Conservation (phyloP, 2,888 invertebrate species). For the Leucoptera coffeella region DNA sequence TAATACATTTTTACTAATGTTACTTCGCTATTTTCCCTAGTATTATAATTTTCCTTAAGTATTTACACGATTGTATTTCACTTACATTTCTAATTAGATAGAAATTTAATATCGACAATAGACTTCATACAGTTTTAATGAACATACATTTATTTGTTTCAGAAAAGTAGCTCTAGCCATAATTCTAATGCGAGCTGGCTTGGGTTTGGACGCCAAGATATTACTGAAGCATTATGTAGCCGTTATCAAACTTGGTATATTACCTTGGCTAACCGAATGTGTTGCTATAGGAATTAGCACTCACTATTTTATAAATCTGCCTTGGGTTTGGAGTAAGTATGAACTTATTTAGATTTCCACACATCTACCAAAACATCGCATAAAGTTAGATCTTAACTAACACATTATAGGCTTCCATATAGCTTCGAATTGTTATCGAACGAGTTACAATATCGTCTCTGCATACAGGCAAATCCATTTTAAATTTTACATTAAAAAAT, state of each 20-base stretch:
- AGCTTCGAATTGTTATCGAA: too few relatives aligned
- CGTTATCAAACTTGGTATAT: slow-evolving; percentile 66
- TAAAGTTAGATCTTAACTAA: too few relatives aligned
- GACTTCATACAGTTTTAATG: too few relatives aligned
- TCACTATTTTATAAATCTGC: slow-evolving; percentile 63
- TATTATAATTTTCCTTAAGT: too few relatives aligned
- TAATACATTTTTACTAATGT: too few relatives aligned
- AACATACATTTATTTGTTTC: slow-evolving; percentile 9
- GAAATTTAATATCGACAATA: too few relatives aligned
- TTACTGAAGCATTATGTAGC: slow-evolving; percentile 65
- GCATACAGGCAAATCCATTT: too few relatives aligned
- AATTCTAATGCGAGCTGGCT: slow-evolving; percentile 76
- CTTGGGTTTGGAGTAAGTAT: slow-evolving; percentile 66
- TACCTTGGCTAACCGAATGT: slow-evolving; percentile 73
- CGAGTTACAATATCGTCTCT: too few relatives aligned
- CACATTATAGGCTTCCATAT: too few relatives aligned
- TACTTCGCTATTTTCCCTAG: too few relatives aligned
- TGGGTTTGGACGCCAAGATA: slow-evolving; percentile 73
- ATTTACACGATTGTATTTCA: background rate
- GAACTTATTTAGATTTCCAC: background rate
- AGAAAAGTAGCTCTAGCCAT: slow-evolving; percentile 80
- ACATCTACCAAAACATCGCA: too few relatives aligned
- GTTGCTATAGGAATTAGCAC: slow-evolving; percentile 55
- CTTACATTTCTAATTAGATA: background rate
- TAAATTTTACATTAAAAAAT: too few relatives aligned